These are phyloP conservation scores for Papilio elwesi DNA, from an alignment of 2,888 invertebrate species.

Conservation along the genomic window DNA sequence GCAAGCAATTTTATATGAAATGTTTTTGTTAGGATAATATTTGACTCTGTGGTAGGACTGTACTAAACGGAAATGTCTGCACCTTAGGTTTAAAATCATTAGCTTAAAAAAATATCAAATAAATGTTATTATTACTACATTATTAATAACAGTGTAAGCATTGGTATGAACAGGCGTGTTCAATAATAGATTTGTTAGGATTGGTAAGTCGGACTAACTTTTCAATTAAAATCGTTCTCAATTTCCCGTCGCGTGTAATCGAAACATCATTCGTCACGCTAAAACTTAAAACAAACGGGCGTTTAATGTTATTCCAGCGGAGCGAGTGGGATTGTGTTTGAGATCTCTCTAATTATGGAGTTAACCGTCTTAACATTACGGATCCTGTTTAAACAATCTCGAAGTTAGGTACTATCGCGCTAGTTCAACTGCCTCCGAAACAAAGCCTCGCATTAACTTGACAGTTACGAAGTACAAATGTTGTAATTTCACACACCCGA, in stretches of 20 bases:
- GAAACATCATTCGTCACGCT: constrained; percentile 40
- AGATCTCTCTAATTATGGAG: constrained; percentile 76
- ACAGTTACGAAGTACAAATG: constrained; percentile 22
- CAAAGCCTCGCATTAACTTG: constrained; percentile 46
- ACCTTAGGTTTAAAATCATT: too few species aligned
- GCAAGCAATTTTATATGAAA: too few species aligned
- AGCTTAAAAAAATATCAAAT: too few species aligned
- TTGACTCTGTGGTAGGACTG: too few species aligned
- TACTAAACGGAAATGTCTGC: too few species aligned
- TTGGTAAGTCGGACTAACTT: constrained; percentile 2
- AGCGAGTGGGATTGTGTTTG: constrained; percentile 71
- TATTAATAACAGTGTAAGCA: too few species aligned
- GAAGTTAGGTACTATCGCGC: constrained; percentile 60
- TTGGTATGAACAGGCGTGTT: background rate
- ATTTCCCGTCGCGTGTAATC: constrained; percentile 32
- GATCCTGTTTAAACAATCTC: constrained; percentile 75
- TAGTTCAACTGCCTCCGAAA: constrained; percentile 51
- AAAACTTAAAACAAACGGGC: constrained; percentile 51
- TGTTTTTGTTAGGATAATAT: too few species aligned
- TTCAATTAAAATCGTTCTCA: background rate
- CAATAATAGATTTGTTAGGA: background rate
- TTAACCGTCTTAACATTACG: constrained; percentile 71
- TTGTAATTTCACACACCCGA: constrained; percentile 31
- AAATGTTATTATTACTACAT: too few species aligned
- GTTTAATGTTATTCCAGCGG: constrained; percentile 65